These are phyloP conservation scores for Ceratitis capitata DNA, from an alignment of 1,140 invertebrate genomes.

Conservation along the genomic window DNA sequence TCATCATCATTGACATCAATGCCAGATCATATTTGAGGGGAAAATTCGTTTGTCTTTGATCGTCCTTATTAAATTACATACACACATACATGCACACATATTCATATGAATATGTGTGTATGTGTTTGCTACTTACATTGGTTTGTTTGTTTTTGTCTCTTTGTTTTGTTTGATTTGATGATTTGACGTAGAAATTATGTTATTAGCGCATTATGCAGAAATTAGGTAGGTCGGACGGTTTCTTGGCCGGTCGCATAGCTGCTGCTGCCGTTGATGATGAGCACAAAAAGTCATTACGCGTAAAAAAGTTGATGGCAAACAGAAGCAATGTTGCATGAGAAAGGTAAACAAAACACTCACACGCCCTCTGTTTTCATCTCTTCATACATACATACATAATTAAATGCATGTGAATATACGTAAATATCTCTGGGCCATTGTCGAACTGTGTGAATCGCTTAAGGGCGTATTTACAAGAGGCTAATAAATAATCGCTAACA, in stretches of 20 bases:
- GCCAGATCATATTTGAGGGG: neutral
- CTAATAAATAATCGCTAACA: constrained; percentile 17
- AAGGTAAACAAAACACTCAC: constrained; percentile 35
- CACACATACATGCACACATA: neutral
- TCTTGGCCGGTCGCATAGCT: neutral
- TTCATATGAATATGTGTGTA: neutral
- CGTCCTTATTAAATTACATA: neutral
- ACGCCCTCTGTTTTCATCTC: neutral
- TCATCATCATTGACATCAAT: constrained; percentile 27
- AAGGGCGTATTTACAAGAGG: constrained; percentile 38
- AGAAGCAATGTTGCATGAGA: constrained; percentile 8
- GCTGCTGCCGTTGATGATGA: neutral
- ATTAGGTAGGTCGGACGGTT: neutral
- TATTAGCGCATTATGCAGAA: constrained; percentile 41
- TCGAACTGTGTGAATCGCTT: neutral
- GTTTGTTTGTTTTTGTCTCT: neutral
- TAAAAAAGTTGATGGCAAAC: neutral
- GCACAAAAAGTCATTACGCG: constrained; percentile 2
- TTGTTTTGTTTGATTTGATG: constrained; percentile 28
- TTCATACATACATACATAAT: neutral
- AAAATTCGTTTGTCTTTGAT: neutral
- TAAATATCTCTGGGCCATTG: neutral
- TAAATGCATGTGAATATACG: neutral
- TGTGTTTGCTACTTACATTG: too few relatives aligned
- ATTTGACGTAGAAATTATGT: constrained; percentile 42